These are phyloP conservation scores for Agrotis clavis DNA, from an alignment of 2,888 invertebrate genomes.

Conservation along the genomic window DNA sequence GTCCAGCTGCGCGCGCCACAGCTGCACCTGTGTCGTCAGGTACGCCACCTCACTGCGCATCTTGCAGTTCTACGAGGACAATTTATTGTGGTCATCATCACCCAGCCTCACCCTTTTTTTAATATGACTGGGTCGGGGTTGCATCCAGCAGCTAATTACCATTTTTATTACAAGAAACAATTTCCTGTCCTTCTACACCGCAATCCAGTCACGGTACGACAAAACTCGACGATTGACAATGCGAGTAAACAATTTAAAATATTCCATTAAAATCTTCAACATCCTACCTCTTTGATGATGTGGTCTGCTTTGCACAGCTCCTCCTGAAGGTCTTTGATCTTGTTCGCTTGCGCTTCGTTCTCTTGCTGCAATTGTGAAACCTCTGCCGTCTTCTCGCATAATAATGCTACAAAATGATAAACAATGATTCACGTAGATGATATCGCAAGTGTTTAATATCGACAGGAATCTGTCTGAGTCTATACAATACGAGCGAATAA, in stretches of 20 bases:
- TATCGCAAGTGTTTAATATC: too few relatives aligned
- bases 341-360: conserved; percentile 64
- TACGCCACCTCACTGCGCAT: conserved; percentile 69
- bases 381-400: conserved; percentile 72
- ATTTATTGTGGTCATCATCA: not conserved
- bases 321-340: conserved; percentile 65
- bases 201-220: not conserved
- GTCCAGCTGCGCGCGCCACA: conserved; percentile 70
- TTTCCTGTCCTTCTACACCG: not conserved
- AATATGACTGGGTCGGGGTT: too few relatives aligned
- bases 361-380: conserved; percentile 63
- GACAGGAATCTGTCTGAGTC: too few relatives aligned
- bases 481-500: too few relatives aligned
- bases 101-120: too few relatives aligned
- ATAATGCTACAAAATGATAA: conserved; percentile 62
- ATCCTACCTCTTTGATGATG: conserved; percentile 73
- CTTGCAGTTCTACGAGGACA: conserved; percentile 65
- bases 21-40: conserved; percentile 67
- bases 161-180: not conserved
- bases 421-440: not conserved
- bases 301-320: conserved; percentile 69
- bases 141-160: not conserved
- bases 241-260: not conserved
- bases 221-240: not conserved
- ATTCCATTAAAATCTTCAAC: not conserved